Base-by-base conservation (phyloP, 2,888 invertebrate genomes). In the Pristionchus maxplancki region DNA sequence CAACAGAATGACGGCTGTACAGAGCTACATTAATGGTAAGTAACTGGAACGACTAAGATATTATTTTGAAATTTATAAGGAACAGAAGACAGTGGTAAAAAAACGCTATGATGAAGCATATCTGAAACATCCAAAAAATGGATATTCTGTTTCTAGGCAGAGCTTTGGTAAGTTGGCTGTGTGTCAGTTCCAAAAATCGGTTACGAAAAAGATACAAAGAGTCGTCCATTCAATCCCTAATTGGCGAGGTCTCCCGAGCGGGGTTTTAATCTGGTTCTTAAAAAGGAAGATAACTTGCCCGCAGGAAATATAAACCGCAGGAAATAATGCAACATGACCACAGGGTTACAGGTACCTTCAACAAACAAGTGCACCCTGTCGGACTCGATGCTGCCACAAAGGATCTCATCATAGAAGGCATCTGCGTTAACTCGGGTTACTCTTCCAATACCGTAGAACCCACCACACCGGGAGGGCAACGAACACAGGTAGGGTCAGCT, bases 361-460 rank as follows among this genome's bases (percentile, higher is more conserved):
- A 92, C 90, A 92, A 92, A 67, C 71, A 48, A 58, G 90, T 90
- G 34, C 89, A 87, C 31, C 89, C 89, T 17, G 90, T 90, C 6
- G 48, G 87, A 34, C 50, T 92, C 83, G 91, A 92, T 62, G 50
- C 84, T 37, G 53, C 62, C 6, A 92, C 92, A 24, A 84, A 90
- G 4, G 90, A 91, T 28, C 95, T 97, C 88, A 96, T 99, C 92
- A 95, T 98, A 53, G 97, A 98, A 95, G 97, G 97, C 74, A 97
- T 99, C 91, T 96, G 98, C 13, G 90, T 92, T 71, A 93, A 93
- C 90, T 90, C 90, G 53, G 91, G 91, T 20, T 93, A 92, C 89
- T 90, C 89, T 34, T 92, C 92, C 5, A 90, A 90, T 2, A 91
- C 91, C n/a, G 71, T 91, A 6, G 71, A 84, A 40, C 90, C 91